Evolutionary conservation across 2,113 vertebrate species (phyloP).

Genomic region (Ginglymostoma cirratum): DNA sequence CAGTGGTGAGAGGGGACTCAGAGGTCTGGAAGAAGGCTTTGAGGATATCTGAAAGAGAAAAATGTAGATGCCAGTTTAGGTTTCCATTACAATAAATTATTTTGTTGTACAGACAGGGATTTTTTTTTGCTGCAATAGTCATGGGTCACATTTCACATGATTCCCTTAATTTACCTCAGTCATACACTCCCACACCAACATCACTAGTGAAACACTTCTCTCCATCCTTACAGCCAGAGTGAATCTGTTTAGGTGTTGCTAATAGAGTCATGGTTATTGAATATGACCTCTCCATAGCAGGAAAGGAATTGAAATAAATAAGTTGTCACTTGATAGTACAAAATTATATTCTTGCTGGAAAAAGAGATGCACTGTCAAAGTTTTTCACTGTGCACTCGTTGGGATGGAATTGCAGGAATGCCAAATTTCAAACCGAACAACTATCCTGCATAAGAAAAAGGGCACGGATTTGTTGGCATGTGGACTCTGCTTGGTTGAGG

Average conservation of each 20-base stretch:
- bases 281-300: neutral
- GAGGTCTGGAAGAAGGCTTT: conserved; percentile 54
- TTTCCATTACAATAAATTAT: neutral
- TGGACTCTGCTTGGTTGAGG: too few relatives aligned
- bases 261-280: neutral
- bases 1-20: conserved; percentile 51
- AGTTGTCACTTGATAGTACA: neutral
- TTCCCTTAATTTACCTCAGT: neutral
- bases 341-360: too few relatives aligned
- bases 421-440: too few relatives aligned
- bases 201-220: too few relatives aligned
- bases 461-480: too few relatives aligned
- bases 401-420: too few relatives aligned
- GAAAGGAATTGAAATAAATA: neutral
- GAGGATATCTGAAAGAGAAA: conserved; percentile 55
- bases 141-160: neutral
- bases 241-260: neutral
- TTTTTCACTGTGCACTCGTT: too few relatives aligned
- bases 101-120: neutral
- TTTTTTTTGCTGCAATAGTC: neutral
- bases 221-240: neutral
- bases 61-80: conserved; percentile 9
- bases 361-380: too few relatives aligned
- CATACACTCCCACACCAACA: neutral
- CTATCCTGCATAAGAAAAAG: too few relatives aligned